Conservation (phyloP, 1,140 invertebrate genomes). For the Lucilia sericata region DNA sequence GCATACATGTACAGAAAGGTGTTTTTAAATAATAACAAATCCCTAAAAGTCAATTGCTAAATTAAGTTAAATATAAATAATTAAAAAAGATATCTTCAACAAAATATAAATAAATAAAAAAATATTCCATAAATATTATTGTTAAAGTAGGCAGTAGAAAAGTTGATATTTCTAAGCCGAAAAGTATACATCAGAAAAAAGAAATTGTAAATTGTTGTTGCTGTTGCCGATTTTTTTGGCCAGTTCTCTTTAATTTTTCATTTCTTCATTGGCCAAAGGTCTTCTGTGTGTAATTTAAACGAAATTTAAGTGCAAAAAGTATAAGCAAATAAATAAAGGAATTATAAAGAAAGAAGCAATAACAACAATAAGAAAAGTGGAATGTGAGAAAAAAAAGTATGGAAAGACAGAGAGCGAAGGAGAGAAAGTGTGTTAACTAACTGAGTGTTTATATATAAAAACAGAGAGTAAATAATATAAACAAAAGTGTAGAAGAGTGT, state of each 20-base stretch:
- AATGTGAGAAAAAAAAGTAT: neutral
- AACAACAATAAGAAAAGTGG: neutral
- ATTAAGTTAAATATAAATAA: neutral
- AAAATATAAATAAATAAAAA: neutral
- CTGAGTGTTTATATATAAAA: too few relatives aligned
- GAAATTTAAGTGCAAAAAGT: neutral
- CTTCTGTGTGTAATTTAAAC: neutral
- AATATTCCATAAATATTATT: neutral
- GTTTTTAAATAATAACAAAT: neutral
- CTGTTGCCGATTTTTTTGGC: neutral
- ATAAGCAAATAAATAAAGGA: neutral
- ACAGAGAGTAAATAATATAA: too few relatives aligned
- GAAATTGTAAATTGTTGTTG: neutral
- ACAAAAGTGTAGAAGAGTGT: too few relatives aligned
- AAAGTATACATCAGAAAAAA: slow-evolving; percentile 21
- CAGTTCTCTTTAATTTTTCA: neutral
- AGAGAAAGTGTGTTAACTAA: neutral
- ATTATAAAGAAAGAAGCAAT: neutral
- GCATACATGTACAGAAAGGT: too few relatives aligned
- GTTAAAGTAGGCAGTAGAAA: neutral
- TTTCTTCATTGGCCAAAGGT: neutral
- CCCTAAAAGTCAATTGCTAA: slow-evolving; percentile 10
- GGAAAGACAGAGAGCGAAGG: neutral
- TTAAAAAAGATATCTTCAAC: too few relatives aligned
- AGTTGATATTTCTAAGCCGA: neutral